Percentiles rank a stretch among this genome's conserved stretches.
These are phyloP conservation scores for Heliothis virescens DNA, from an alignment of 1,140 invertebrate species.

Conservation along the genomic window DNA sequence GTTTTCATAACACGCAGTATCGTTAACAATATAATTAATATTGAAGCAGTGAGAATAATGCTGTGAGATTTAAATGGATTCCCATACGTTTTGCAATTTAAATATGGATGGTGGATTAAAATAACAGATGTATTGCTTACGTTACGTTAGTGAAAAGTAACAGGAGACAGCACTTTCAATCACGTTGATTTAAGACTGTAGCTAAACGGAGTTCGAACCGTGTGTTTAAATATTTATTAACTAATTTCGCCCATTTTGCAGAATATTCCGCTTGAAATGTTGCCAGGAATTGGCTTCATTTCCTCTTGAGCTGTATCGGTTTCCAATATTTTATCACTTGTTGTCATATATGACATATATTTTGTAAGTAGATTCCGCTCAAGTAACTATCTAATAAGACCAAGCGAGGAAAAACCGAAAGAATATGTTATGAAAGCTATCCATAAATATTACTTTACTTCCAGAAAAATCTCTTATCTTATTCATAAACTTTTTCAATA, in stretches of 20 bases:
- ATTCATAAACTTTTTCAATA: constrained; percentile 16
- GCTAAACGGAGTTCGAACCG: neutral
- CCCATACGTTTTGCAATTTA: constrained; percentile 27
- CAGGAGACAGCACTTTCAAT: constrained; percentile 7
- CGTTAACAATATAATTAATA: constrained; percentile 49
- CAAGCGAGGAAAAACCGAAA: no score
- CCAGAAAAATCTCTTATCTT: neutral
- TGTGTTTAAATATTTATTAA: neutral
- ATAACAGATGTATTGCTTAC: constrained; percentile 18
- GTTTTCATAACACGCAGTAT: constrained; percentile 18
- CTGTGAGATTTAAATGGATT: constrained; percentile 32
- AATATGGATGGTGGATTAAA: constrained; percentile 21
- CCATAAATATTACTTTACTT: neutral
- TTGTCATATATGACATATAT: no score
- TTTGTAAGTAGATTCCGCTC: no score
- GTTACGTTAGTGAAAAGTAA: neutral
- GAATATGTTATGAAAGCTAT: no score
- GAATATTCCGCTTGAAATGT: no score
- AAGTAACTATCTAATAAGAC: no score
- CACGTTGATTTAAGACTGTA: constrained; percentile 13
- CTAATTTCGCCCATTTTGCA: no score
- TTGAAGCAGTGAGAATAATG: constrained; percentile 33
- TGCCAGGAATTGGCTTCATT: no score
- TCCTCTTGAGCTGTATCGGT: no score
- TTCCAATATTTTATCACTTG: no score